Conservation (phyloP, 2,113 vertebrate species). For the Perognathus longimembris region DNA sequence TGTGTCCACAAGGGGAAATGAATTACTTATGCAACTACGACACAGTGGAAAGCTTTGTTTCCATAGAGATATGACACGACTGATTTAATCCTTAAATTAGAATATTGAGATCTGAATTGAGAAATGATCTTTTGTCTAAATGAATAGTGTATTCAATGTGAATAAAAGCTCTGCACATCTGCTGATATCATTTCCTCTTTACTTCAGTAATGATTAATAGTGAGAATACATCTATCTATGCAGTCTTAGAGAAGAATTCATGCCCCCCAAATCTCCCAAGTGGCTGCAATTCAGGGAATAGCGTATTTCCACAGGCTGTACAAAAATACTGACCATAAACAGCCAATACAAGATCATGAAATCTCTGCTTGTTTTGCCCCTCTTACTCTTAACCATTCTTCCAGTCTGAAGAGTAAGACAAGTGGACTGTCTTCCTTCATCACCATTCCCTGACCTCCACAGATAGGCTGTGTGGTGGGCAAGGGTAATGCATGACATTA, state of each 20-base stretch:
- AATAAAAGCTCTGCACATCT: conserved; percentile 86
- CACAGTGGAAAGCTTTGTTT: conserved; percentile 88
- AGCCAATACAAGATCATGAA: background rate
- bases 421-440: background rate
- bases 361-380: background rate
- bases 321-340: conserved; percentile 34
- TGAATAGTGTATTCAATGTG: conserved; percentile 88
- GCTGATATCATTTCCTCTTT: conserved; percentile 88
- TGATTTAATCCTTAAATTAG: conserved; percentile 88
- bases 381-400: background rate
- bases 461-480: background rate
- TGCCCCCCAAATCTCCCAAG: conserved; percentile 27
- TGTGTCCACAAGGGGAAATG: conserved; percentile 81
- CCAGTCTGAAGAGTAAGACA: background rate
- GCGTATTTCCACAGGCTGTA: conserved; percentile 55
- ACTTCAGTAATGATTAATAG: conserved; percentile 85
- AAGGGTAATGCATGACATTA: background rate
- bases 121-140: conserved; percentile 87
- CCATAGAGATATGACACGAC: conserved; percentile 86
- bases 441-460: background rate
- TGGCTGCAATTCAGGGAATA: conserved; percentile 64
- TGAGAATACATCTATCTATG: conserved; percentile 80
- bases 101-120: conserved; percentile 87
- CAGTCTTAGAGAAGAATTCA: conserved; percentile 82
- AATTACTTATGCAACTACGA: conserved; percentile 80